Conservation (phyloP, 2,113 vertebrate genomes). For the Chroicocephalus ridibundus region DNA sequence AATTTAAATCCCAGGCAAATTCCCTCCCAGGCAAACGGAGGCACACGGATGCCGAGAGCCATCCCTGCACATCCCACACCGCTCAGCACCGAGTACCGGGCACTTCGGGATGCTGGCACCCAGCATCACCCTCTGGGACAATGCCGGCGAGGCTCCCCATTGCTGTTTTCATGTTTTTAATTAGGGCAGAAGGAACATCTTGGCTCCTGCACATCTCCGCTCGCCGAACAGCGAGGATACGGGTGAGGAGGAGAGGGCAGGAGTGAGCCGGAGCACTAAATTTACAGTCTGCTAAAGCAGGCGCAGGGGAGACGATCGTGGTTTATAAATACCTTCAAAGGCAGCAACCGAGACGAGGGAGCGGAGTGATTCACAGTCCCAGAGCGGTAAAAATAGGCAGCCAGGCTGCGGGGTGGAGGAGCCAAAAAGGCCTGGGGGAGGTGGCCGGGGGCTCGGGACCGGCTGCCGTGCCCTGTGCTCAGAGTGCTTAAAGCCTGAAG, state of each 20-base stretch:
- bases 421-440: not conserved
- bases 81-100: not conserved
- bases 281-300: not conserved
- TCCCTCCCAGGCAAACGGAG: fast-evolving
- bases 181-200: not conserved
- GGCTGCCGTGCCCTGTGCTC: fast-evolving
- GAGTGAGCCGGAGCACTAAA: not conserved
- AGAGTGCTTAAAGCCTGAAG: not conserved
- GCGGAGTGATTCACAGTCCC: constrained; percentile 9
- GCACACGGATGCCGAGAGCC: fast-evolving
- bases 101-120: not conserved
- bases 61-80: fast-evolving
- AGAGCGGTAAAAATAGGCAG: constrained; percentile 8
- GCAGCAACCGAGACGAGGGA: not conserved
- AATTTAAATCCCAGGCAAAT: not conserved
- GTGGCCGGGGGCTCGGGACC: fast-evolving
- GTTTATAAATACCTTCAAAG: constrained; percentile 64
- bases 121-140: not conserved
- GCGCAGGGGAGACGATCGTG: not conserved
- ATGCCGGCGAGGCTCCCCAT: fast-evolving
- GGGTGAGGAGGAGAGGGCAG: not conserved
- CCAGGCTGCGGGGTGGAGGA: not conserved
- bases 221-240: fast-evolving
- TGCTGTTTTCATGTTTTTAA: not conserved
- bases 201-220: not conserved